These are phyloP conservation scores for Gymnoscopelus braueri DNA, from an alignment of 2,797 vertebrate genomes.

Conservation along the genomic window DNA sequence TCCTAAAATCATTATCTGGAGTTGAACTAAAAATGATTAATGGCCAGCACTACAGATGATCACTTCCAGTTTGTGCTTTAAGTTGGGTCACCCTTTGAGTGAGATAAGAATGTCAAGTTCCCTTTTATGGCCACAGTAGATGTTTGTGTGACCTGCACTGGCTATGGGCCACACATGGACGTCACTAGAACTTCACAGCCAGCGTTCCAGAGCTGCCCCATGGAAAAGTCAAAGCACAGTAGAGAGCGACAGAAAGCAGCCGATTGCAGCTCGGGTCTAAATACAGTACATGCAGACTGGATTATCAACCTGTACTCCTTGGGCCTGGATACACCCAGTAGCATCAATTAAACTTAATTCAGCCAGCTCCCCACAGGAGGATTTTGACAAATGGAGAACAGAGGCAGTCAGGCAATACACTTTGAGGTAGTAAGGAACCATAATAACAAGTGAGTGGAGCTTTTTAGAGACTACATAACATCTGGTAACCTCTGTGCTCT, in stretches of 20 bases:
- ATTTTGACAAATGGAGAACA: too few relatives aligned
- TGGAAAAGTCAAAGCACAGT: neutral
- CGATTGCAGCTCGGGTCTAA: too few relatives aligned
- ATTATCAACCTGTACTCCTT: too few relatives aligned
- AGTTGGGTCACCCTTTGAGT: conserved; percentile 16
- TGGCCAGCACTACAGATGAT: conserved; percentile 16
- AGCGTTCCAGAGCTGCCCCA: conserved; percentile 3
- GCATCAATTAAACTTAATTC: too few relatives aligned
- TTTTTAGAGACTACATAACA: too few relatives aligned
- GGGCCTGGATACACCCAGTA: too few relatives aligned
- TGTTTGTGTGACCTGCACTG: conserved; percentile 29
- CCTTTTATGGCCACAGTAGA: conserved; percentile 61
- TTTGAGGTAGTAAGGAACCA: too few relatives aligned
- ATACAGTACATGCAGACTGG: too few relatives aligned
- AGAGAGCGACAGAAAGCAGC: neutral
- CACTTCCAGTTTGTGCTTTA: conserved; percentile 36
- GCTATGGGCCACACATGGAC: conserved; percentile 10
- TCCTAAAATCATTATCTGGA: neutral
- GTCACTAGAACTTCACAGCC: neutral
- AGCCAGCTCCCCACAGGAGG: too few relatives aligned
- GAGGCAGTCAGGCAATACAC: too few relatives aligned
- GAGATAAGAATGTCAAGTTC: conserved; percentile 65
- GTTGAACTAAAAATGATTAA: conserved; percentile 26
- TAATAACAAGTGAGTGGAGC: too few relatives aligned
- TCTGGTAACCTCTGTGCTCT: too few relatives aligned